A percentile compares a stretch with the other conserved stretches of the same genome.
These are phyloP conservation scores for Cricetomys ansorgei DNA, from an alignment of 2,113 vertebrate genomes.

Conservation along the genomic window DNA sequence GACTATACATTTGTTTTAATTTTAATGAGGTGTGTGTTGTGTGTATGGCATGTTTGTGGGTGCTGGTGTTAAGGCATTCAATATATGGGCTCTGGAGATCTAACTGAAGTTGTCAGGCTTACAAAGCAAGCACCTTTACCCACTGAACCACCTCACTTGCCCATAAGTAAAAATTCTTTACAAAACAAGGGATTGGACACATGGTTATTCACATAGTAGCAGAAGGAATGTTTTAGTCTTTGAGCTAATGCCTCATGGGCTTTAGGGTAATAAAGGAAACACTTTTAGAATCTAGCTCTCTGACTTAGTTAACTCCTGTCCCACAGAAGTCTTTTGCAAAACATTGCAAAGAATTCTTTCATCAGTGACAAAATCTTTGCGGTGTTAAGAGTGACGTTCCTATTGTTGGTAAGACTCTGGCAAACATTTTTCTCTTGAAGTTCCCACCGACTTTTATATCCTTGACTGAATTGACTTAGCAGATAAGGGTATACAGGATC, in stretches of 20 bases:
- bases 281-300: not conserved
- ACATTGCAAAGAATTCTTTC: conserved; percentile 5
- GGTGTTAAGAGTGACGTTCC: not conserved
- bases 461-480: conserved; percentile 13
- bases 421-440: conserved; percentile 26
- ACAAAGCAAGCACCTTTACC: not conserved
- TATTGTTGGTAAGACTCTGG: not conserved
- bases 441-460: not conserved
- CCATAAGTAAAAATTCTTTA: conserved; percentile 4
- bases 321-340: not conserved
- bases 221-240: conserved; percentile 44
- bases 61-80: not conserved
- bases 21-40: not conserved
- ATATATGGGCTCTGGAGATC: not conserved
- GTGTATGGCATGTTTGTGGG: not conserved
- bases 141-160: not conserved
- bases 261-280: conserved; percentile 42
- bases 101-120: not conserved
- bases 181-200: conserved; percentile 20
- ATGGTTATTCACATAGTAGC: not conserved
- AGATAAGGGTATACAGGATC: not conserved
- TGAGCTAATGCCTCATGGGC: not conserved
- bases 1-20: not conserved
- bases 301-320: not conserved
- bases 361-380: conserved; percentile 17